Conservation (phyloP, 2,113 vertebrate genomes). For the Spilogale gracilis region DNA sequence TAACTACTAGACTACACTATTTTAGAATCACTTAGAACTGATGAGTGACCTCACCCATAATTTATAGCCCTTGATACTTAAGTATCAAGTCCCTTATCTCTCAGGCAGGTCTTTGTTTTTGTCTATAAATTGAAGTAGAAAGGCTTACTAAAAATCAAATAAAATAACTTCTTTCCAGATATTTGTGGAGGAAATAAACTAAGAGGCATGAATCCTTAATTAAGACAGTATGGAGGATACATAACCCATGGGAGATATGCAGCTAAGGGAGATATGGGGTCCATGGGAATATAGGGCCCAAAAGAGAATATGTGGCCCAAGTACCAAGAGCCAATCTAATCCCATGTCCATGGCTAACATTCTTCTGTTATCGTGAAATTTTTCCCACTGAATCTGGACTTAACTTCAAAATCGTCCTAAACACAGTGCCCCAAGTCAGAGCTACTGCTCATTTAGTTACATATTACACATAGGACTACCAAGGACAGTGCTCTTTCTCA, state of each 20-base stretch:
- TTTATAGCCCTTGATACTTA: background rate
- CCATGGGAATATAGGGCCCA: background rate
- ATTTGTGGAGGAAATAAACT: background rate
- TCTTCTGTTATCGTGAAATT: background rate
- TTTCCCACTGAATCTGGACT: background rate
- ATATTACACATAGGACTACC: background rate
- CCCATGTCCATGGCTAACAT: background rate
- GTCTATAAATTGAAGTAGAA: background rate
- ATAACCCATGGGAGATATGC: background rate
- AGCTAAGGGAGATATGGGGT: background rate
- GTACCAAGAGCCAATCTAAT: background rate
- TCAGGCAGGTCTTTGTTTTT: background rate
- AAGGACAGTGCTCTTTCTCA: background rate
- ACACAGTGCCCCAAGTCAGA: background rate
- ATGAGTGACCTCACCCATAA: background rate
- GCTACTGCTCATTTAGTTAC: background rate
- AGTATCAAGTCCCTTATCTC: background rate
- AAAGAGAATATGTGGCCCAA: background rate
- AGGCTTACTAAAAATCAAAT: background rate
- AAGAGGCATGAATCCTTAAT: background rate
- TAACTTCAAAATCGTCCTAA: conserved; percentile 36
- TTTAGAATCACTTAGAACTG: background rate
- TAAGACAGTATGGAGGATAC: background rate
- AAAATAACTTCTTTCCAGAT: background rate
- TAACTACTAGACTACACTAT: background rate